Evolutionary conservation across 2,888 invertebrate genomes (phyloP), one percentile per base, ranked within the genome.

Genomic region (Eumerus sabulonum): DNA sequence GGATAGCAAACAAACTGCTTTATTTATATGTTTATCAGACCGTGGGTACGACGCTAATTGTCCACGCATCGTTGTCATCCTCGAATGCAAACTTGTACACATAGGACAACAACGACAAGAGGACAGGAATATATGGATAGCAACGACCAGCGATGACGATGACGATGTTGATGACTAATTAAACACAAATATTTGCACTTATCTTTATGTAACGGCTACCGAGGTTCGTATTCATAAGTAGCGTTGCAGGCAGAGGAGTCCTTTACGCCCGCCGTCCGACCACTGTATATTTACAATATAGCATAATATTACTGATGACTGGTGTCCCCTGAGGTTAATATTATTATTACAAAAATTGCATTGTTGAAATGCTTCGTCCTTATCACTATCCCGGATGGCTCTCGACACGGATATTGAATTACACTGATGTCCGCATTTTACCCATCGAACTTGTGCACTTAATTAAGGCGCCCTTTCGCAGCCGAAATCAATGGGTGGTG

Each of bases 161-260:
- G n/a, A n/a, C n/a, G n/a, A n/a, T n/a, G n/a, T n/a, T n/a, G 44
- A 40, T 45, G 40, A 62, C 76, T 76, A 76, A 76, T 76, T 76
- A 66, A 76, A 76, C 59, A 51, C 62, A 72, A 77, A 77, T 77
- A 77, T 77, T 77, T 62, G 62, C 72, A 67, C 51, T 51, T 68
- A 48, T 66, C 72, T 71, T 45, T 72, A 51, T 18, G 44, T 56
- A 66, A 42, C 35, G 38, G 9, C 47, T 44, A 36, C 35, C 54
- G 50, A 36, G 44, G 47, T 44, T 48, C 64, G 27, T 27, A 40
- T 44, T 48, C 64, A 7, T 27, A 27, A 27, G 27, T 27, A 27
- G 7, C 27, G 27, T 7, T 27, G 27, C 27, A 27, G 3, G 27
- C 27, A 27, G 7, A 27, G 27, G 27, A 27, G 27, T 27, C 27